phyloP scores from a whole-genome alignment of 1,140 invertebrate genomes.

The Drosophila navojoa region DNA sequence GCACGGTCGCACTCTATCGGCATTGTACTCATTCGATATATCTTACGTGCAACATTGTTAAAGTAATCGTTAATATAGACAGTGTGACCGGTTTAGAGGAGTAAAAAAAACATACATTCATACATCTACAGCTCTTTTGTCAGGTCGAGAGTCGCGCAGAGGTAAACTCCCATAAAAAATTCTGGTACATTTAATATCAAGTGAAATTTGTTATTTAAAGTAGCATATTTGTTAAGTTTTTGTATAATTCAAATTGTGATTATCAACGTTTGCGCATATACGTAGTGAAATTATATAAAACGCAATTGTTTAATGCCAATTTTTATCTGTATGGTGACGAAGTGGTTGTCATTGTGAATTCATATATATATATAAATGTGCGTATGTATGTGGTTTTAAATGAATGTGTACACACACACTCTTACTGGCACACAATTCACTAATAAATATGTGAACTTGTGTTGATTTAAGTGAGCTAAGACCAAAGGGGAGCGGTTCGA shows the following conservation, averaged over 20 bases:
- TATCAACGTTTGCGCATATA: constrained; percentile 48
- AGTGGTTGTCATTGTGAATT: constrained; percentile 79
- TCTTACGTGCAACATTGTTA: not conserved
- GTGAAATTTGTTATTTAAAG: constrained; percentile 55
- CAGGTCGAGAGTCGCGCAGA: constrained; percentile 41
- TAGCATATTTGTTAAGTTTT: constrained; percentile 28
- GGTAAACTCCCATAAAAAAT: constrained; percentile 58
- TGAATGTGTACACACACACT: constrained; percentile 21
- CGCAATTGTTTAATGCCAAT: constrained; percentile 69
- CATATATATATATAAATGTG: constrained; percentile 32
- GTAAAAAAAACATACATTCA: constrained; percentile 14
- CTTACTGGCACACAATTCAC: constrained; percentile 8
- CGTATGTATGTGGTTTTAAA: constrained; percentile 37
- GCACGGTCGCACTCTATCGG: not conserved
- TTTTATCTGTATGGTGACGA: constrained; percentile 77
- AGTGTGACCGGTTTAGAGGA: constrained; percentile 12
- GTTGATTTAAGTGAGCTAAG: constrained; percentile 63
- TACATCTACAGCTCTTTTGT: constrained; percentile 47
- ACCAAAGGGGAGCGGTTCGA: constrained; percentile 52
- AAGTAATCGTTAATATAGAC: not conserved
- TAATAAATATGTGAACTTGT: constrained; percentile 62
- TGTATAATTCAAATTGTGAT: constrained; percentile 64
- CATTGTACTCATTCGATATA: constrained; percentile 7
- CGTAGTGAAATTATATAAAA: constrained; percentile 73
- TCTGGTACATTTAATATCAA: constrained; percentile 47